Conservation (phyloP, 1,140 invertebrate species). For the Drosophila parabipectinata region DNA sequence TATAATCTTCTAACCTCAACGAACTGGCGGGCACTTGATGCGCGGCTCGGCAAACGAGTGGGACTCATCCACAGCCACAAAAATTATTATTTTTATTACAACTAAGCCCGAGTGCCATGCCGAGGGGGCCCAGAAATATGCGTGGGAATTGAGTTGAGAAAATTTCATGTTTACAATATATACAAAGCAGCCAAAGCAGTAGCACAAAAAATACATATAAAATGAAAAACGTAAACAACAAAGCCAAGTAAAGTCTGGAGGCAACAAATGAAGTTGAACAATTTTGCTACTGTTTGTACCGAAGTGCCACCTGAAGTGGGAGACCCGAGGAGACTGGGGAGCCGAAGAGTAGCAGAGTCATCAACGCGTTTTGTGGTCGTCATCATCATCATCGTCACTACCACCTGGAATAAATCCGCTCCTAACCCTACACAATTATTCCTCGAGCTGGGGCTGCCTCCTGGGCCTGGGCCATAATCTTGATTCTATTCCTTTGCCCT, state of each 20-base stretch:
- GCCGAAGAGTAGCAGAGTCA: conserved; percentile 59
- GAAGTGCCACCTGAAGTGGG: conserved; percentile 51
- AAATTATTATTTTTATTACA: conserved; percentile 69
- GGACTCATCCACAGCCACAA: conserved; percentile 52
- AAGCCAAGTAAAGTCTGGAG: conserved; percentile 28
- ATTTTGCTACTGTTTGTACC: conserved; percentile 70
- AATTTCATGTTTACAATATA: conserved; percentile 57
- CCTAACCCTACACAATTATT: conserved; percentile 24
- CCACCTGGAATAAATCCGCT: conserved; percentile 1
- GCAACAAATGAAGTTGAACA: conserved; percentile 69
- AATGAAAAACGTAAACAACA: conserved; percentile 43
- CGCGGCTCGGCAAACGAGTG: conserved; percentile 14
- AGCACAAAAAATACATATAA: conserved; percentile 15
- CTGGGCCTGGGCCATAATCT: conserved; percentile 32
- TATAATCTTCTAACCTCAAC: conserved; percentile 46
- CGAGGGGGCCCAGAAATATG: conserved; percentile 52
- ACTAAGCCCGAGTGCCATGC: conserved; percentile 19
- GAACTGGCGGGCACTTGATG: conserved; percentile 35
- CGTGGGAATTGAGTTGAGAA: conserved; percentile 73
- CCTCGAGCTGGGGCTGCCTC: conserved; percentile 21
- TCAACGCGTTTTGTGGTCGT: conserved; percentile 61
- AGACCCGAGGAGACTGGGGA: conserved; percentile 16
- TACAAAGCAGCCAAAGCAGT: conserved; percentile 36
- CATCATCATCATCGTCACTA: conserved; percentile 50
- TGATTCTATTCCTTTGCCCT: conserved; percentile 30